Conservation (phyloP, 2,797 vertebrate genomes). For the Amniataba percoides region DNA sequence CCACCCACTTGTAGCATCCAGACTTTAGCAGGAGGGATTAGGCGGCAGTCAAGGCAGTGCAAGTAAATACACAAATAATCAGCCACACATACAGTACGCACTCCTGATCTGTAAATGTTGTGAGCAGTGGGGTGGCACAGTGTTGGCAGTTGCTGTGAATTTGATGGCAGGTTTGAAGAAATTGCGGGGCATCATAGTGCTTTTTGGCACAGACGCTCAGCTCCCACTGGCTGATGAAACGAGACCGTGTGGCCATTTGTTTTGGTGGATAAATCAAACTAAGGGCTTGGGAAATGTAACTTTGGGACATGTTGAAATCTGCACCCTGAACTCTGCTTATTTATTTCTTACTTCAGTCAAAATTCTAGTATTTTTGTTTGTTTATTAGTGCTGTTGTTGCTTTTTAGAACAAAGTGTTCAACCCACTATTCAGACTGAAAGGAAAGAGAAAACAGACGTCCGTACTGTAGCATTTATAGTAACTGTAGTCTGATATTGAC, state of each 20-base stretch:
- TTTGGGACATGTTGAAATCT: no score
- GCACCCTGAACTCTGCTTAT: neutral
- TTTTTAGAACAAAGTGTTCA: neutral
- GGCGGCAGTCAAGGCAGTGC: neutral
- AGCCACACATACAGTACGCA: neutral
- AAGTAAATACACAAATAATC: conserved; percentile 2
- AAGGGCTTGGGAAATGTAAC: neutral
- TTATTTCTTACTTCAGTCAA: neutral
- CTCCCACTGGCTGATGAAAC: conserved; percentile 17
- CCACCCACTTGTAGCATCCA: neutral
- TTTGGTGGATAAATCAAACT: neutral
- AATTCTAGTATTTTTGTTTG: neutral
- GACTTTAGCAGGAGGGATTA: neutral
- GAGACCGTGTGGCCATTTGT: conserved; percentile 13
- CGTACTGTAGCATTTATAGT: neutral
- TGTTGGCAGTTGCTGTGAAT: conserved; percentile 24
- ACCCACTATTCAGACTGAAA: neutral
- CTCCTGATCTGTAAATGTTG: conserved; percentile 6
- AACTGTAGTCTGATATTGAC: neutral
- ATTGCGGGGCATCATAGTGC: conserved; percentile 18
- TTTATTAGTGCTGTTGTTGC: neutral
- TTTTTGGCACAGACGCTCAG: conserved; percentile 1
- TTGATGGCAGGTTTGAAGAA: conserved; percentile 28
- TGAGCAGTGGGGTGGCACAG: conserved; percentile 1
- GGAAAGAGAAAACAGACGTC: neutral